Evolutionary conservation across 92 coral and sea anemone species (phyloP).

Genomic region (Phenganax stokvisi): DNA sequence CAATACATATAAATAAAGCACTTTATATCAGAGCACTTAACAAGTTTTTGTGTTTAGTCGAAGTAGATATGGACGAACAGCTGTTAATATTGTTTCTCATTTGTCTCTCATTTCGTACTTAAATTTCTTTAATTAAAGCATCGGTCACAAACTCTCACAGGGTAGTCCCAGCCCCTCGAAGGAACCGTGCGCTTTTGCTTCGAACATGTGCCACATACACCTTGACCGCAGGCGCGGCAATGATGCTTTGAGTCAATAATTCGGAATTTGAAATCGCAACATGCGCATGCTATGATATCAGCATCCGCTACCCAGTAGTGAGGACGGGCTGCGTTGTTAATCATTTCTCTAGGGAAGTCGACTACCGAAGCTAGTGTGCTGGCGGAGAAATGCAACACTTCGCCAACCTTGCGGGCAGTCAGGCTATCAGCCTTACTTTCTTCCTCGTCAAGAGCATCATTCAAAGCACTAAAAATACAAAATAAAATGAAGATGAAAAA

Average conservation of each 20-base stretch:
- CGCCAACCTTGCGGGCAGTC: constrained; percentile 86
- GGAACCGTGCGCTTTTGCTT: constrained; percentile 68
- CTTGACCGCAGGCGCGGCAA: constrained; percentile 96
- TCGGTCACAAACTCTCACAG: constrained; percentile 88
- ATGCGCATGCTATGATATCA: constrained; percentile 63
- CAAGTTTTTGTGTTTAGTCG: no score
- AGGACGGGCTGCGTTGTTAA: constrained; percentile 95
- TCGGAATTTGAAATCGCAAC: constrained; percentile 70
- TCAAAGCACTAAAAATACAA: constrained; percentile 52
- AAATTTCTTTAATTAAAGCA: constrained; percentile 58
- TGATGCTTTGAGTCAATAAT: constrained; percentile 75
- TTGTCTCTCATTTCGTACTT: background rate
- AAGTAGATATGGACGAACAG: no score
- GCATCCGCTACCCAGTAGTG: constrained; percentile 94
- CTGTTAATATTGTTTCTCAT: no score
- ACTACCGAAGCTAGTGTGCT: constrained; percentile 69
- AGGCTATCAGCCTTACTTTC: constrained; percentile 55
- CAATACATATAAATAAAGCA: no score
- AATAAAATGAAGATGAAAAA: no score
- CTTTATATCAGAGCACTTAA: no score
- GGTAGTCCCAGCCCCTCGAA: constrained; percentile 93
- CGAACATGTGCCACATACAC: constrained; percentile 83
- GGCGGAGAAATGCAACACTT: constrained; percentile 82
- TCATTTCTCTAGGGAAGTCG: constrained; percentile 74
- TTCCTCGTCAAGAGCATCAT: constrained; percentile 76